These are phyloP conservation scores for Theocolax elegans DNA, from an alignment of 1,140 invertebrate genomes.

Conservation along the genomic window DNA sequence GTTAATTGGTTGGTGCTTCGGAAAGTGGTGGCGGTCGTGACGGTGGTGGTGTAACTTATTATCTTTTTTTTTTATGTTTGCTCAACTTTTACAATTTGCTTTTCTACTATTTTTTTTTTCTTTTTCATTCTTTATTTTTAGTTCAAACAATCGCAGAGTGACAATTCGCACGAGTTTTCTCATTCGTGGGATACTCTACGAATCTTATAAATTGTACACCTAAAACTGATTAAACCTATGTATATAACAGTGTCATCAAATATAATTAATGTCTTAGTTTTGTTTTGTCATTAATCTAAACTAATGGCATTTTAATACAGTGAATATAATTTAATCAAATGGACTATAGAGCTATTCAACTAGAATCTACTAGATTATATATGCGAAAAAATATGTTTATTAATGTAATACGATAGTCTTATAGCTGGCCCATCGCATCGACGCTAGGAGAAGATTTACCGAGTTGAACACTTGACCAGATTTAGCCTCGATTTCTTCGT, in stretches of 20 bases:
- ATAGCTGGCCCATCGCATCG: no score
- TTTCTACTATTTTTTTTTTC: not conserved
- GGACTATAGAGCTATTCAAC: no score
- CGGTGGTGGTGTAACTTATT: slow-evolving; percentile 44
- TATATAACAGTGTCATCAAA: not conserved
- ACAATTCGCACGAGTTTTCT: not conserved
- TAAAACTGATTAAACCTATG: slow-evolving; percentile 6
- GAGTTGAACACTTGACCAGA: slow-evolving; percentile 1
- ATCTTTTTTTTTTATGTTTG: not conserved
- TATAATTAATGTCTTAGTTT: not conserved
- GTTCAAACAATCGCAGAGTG: not conserved
- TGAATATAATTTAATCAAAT: no score
- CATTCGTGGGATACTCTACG: no score
- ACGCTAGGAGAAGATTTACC: not conserved
- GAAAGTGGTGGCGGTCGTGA: slow-evolving; percentile 58
- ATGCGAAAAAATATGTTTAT: no score
- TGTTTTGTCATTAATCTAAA: slow-evolving; percentile 12
- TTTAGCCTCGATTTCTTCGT: slow-evolving; percentile 4
- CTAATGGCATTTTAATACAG: no score
- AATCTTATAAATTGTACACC: no score
- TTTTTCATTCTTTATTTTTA: not conserved
- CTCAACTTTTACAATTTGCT: not conserved
- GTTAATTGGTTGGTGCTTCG: slow-evolving; percentile 60
- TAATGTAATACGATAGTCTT: no score
- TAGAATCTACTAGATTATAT: no score